phyloP scores from a whole-genome alignment of 2,888 invertebrate species.

The Synanthedon myopaeformis region DNA sequence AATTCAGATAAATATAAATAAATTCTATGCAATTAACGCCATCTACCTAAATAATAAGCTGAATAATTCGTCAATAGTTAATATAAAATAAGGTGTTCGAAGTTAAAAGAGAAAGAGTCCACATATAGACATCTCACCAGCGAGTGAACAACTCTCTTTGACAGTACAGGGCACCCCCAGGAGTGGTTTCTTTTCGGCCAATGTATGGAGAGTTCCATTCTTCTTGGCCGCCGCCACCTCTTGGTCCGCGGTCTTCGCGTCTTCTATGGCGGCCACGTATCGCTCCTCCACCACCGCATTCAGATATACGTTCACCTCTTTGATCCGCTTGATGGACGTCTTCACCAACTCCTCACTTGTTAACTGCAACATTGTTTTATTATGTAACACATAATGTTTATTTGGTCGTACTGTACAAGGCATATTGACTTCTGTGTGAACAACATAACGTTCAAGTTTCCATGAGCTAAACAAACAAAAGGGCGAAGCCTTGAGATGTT shows the following conservation, averaged over 20 bases:
- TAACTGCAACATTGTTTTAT: conserved; percentile 42
- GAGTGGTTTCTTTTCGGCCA: conserved; percentile 72
- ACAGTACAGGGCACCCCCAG: conserved; percentile 86
- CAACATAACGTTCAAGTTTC: no score
- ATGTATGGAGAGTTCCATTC: conserved; percentile 35
- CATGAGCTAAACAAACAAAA: no score
- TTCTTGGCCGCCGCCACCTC: conserved; percentile 25
- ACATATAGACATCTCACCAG: conserved; percentile 60
- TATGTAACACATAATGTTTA: no score
- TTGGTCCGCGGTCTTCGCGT: conserved; percentile 73
- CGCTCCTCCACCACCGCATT: conserved; percentile 79
- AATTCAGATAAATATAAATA: no score
- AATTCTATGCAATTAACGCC: no score
- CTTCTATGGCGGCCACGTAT: conserved; percentile 72
- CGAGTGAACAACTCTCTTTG: conserved; percentile 82
- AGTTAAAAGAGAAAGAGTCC: no score
- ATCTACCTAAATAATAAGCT: no score
- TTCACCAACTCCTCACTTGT: conserved; percentile 70
- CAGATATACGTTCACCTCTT: conserved; percentile 73
- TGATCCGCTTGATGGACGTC: conserved; percentile 74
- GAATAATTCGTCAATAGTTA: no score
- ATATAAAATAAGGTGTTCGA: no score
- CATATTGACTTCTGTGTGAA: no score
- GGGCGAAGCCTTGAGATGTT: no score
- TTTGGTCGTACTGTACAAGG: no score